phyloP scores from a whole-genome alignment of 2,113 vertebrate species.

The Sprattus sprattus region DNA sequence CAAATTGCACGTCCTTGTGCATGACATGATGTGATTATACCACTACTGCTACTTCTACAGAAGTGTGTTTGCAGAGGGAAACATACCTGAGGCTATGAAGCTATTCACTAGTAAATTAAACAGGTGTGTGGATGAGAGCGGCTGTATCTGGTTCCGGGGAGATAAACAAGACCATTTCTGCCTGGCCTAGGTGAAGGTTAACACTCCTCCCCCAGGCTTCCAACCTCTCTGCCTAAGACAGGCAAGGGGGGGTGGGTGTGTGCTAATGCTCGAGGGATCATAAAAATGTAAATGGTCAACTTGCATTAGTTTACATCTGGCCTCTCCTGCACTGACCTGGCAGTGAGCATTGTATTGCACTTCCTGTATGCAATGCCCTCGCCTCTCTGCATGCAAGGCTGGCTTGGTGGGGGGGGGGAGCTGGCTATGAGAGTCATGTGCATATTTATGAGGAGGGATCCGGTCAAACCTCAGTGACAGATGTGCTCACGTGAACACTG shows the following conservation, averaged over 20 bases:
- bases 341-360: neutral
- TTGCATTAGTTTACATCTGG: neutral
- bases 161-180: constrained; percentile 61
- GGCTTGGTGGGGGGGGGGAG: neutral
- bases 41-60: constrained; percentile 11
- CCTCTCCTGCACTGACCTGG: neutral
- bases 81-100: constrained; percentile 52
- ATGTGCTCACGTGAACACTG: constrained; percentile 14
- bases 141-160: constrained; percentile 68
- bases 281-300: neutral
- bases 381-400: neutral
- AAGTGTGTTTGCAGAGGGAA: constrained; percentile 55
- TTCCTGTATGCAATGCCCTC: neutral
- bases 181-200: constrained; percentile 66
- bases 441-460: constrained; percentile 63
- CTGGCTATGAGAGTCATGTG: constrained; percentile 40
- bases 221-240: constrained; percentile 54
- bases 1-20: constrained; percentile 19
- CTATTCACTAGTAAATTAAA: constrained; percentile 67
- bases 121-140: constrained; percentile 68
- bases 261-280: neutral
- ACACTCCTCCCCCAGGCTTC: constrained; percentile 59
- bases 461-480: constrained; percentile 9
- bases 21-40: constrained; percentile 20
- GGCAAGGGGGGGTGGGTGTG: constrained; percentile 23